Evolutionary conservation across 2,888 invertebrate species (phyloP).

Genomic region (Sabatieria punctata): DNA sequence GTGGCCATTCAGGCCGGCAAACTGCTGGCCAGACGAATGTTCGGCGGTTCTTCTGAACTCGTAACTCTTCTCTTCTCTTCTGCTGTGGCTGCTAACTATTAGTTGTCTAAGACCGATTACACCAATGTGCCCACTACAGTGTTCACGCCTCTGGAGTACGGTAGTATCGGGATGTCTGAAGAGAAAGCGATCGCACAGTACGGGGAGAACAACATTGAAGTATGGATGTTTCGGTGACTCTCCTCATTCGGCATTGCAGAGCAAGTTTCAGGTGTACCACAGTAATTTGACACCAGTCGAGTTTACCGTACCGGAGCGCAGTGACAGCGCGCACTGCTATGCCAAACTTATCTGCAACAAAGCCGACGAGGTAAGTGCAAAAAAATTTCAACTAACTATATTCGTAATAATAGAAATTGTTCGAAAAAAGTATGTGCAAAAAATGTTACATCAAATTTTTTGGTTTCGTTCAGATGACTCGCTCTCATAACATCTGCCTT

Average conservation of each 20-base stretch:
- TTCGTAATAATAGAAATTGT: too few species aligned
- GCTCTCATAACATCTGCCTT: too few species aligned
- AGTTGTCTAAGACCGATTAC: conserved; percentile 39
- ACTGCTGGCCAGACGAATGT: conserved; percentile 50
- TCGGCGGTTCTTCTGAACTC: conserved; percentile 15
- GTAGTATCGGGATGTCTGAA: conserved; percentile 79
- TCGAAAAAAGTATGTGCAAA: too few species aligned
- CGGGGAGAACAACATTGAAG: conserved; percentile 41
- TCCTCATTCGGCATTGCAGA: too few species aligned
- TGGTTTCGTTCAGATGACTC: too few species aligned
- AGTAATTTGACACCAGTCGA: conserved; percentile 85
- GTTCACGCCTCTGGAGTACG: conserved; percentile 89
- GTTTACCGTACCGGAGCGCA: conserved; percentile 76
- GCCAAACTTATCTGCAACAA: conserved; percentile 52
- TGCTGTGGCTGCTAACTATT: too few species aligned
- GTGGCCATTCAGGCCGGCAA: conserved; percentile 82
- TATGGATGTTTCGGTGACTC: too few species aligned
- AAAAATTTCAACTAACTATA: too few species aligned
- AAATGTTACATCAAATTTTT: too few species aligned
- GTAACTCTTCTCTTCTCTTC: too few species aligned
- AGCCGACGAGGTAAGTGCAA: conserved; percentile 25
- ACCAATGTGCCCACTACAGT: conserved; percentile 68
- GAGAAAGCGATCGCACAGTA: conserved; percentile 51
- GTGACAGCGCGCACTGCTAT: conserved; percentile 58
- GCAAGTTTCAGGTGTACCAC: conserved; percentile 53